Conservation (phyloP, 2,888 invertebrate species). For the Leucophenga montana region DNA sequence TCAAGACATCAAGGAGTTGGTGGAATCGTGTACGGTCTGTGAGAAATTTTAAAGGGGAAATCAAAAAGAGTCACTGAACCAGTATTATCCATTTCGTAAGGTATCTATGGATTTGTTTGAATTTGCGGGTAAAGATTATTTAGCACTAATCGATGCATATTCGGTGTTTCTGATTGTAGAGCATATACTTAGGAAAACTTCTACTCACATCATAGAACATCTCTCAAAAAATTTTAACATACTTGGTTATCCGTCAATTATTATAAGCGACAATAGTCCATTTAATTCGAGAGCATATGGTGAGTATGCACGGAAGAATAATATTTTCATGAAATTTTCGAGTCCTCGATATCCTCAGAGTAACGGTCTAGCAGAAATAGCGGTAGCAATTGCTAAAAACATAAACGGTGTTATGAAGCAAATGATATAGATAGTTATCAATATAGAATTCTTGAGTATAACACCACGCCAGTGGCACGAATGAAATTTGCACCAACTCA, state of each 20-base stretch:
- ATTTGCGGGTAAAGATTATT: constrained; percentile 13
- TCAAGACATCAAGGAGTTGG: constrained; percentile 50
- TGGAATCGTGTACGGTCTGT: background rate
- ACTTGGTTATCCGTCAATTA: constrained; percentile 8
- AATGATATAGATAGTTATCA: no score
- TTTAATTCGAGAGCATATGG: background rate
- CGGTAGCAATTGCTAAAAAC: background rate
- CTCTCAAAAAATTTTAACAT: background rate
- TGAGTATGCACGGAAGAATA: no score
- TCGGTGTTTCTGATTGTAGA: constrained; percentile 1
- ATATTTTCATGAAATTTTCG: background rate
- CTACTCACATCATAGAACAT: background rate
- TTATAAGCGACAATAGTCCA: background rate
- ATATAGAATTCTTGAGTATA: background rate
- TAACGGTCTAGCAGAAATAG: background rate
- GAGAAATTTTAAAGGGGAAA: constrained; percentile 5
- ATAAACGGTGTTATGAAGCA: no score
- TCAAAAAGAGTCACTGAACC: constrained; percentile 17
- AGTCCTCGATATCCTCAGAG: background rate
- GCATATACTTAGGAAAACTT: constrained; percentile 1
- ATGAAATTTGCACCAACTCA: background rate
- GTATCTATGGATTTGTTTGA: constrained; percentile 14
- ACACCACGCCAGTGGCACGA: background rate
- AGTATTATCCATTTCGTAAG: background rate
- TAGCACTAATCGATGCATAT: constrained; percentile 11